Conservation (phyloP, 2,113 vertebrate genomes). For the Eubucco bourcierii region DNA sequence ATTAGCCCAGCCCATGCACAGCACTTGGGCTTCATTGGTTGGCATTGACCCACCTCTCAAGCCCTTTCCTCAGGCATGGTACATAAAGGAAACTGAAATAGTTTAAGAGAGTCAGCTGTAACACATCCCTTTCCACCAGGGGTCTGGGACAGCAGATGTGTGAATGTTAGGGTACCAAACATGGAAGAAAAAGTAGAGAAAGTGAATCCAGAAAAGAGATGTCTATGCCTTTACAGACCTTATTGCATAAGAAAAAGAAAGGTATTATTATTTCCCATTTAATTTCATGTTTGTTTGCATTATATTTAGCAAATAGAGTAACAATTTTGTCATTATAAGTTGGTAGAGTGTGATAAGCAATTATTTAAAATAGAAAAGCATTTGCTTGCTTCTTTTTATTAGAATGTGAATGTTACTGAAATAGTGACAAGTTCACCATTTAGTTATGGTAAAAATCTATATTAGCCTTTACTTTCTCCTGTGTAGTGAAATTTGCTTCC, state of each 20-base stretch:
- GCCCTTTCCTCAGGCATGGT: not conserved
- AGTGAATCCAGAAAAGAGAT: not conserved
- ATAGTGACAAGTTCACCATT: not conserved
- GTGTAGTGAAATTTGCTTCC: not conserved
- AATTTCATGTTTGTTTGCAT: not conserved
- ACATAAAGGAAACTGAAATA: not conserved
- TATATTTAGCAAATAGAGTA: not conserved
- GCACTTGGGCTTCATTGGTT: no score
- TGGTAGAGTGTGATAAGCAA: not conserved
- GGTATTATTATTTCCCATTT: not conserved
- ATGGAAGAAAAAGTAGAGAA: not conserved
- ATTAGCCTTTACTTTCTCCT: not conserved
- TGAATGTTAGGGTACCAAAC: not conserved
- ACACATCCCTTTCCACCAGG: rapidly evolving
- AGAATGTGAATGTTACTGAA: not conserved
- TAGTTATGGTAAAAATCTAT: not conserved
- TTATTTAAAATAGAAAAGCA: not conserved
- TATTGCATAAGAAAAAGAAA: not conserved
- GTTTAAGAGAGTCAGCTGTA: not conserved
- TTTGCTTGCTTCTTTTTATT: not conserved
- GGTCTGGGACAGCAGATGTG: not conserved
- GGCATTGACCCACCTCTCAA: no score
- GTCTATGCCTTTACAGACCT: not conserved
- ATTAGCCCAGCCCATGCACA: no score
- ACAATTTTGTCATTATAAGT: not conserved